Evolutionary conservation across 2,113 vertebrate genomes (phyloP), one percentile per base, ranked within the genome.

Genomic region (Tragulus kanchil): DNA sequence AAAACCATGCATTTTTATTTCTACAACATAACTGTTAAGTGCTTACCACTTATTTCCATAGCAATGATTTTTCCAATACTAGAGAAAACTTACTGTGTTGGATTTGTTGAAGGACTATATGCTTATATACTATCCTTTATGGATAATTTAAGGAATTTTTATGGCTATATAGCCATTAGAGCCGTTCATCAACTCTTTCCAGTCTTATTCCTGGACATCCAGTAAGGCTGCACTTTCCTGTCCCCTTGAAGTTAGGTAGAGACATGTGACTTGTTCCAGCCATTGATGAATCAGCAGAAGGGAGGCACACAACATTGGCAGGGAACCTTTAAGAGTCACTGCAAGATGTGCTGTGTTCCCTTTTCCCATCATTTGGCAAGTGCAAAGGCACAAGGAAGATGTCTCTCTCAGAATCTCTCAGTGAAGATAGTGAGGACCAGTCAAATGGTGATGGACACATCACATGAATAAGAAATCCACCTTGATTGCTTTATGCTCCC

Each of bases 1-100:
- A 93, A 78, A 61, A 82, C 3, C 42, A 71, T 5, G n/a, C 12
- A 56, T 90, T 93, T 93, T 93, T 62, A 86, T 92, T 84, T 73
- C 73, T 81, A 48, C 12, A 69, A 16, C 15, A 64, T 58, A 48
- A 42, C 11, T 50, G 67, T 69, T 54, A 42, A 64, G 25, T 36
- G 14, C 16, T 89, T 45, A 6, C 56, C 54, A 78, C 21, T 31
- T 45, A 64, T 3, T 78, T 86, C 26, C 31, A 19, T 5, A 42
- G 31, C 12, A 25, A 56, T 82, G 25, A 25, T 67, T 78, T 81
- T 93, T 73, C 36, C 23, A 85, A 13, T n/a, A 21, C 50, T 78
- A 45, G 28, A 77, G n/a, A 61, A 93, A 91, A 31, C 4, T 12
- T 81, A 11, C 52, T 84, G 28, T 59, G 7, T 28, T 92, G 25